phyloP scores from a whole-genome alignment of 2,888 invertebrate genomes.

The Ypsolopha scabrella region DNA sequence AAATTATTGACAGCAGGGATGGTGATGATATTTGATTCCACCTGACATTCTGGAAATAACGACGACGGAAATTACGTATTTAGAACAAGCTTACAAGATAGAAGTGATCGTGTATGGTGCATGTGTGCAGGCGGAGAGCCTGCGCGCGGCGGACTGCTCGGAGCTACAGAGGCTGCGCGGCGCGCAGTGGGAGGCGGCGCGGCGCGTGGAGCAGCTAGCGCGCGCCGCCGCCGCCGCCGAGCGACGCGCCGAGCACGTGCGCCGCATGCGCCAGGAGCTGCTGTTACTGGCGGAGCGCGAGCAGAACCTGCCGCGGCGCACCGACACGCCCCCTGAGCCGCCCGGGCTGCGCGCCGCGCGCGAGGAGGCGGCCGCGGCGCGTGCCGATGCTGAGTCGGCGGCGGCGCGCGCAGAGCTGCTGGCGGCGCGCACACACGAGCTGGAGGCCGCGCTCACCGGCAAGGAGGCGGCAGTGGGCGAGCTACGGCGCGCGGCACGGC shows the following conservation, averaged over 20 bases:
- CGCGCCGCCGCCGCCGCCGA: conserved; percentile 44
- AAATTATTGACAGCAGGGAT: no score
- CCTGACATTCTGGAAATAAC: no score
- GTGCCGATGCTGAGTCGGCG: conserved; percentile 21
- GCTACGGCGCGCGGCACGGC: conserved; percentile 56
- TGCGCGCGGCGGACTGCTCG: conserved; percentile 12
- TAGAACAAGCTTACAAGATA: no score
- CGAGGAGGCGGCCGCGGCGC: conserved; percentile 64
- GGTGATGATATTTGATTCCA: no score
- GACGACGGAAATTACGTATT: no score
- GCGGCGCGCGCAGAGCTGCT: neutral
- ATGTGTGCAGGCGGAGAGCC: neutral
- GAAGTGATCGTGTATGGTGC: neutral
- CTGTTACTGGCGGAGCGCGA: conserved; percentile 51
- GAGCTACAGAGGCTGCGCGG: conserved; percentile 20
- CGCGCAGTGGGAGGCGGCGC: conserved; percentile 36
- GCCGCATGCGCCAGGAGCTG: conserved; percentile 52
- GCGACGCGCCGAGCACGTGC: conserved; percentile 50
- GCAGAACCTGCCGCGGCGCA: conserved; percentile 23
- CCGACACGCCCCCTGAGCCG: conserved; percentile 15
- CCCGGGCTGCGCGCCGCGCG: conserved; percentile 60
- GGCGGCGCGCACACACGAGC: neutral
- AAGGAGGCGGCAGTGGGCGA: conserved; percentile 46
- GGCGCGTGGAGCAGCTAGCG: conserved; percentile 28
- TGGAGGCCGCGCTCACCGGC: conserved; percentile 27